Base-by-base conservation (phyloP, 2,888 invertebrate genomes). In the Rapana venosa region DNA sequence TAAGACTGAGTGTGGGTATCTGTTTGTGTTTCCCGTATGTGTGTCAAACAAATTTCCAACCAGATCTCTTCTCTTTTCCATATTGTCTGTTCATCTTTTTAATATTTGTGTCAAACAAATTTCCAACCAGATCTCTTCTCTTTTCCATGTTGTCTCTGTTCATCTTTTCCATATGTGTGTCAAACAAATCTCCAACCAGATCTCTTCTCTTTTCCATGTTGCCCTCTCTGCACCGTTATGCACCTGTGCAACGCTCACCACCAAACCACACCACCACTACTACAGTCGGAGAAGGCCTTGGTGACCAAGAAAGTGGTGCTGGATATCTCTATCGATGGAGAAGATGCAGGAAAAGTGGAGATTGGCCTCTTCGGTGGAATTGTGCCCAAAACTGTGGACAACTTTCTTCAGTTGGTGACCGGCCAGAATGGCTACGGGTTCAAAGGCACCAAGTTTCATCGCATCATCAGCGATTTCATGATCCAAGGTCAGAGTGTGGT, bases 291-390 rank as follows among this genome's bases (percentile, higher is more conserved):
- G 11, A 87, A 87, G 87, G 92, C 94, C 2, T 93, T 90, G 70
- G 97, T 98, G 32, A 98, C 98, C 0, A 97, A 98, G 93, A 97
- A 98, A 96, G 98, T 98, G 1, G 98, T 97, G 95, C 97, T 99
- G 92, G 98, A 98, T 95, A 97, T 99, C 17, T 97, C 97, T 94
- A 97, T 97, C 93, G 98, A 97, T 92, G 97, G 97, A 89, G 97
- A 97, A 95, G 96, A 97, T 22, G 96, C 97, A 26, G 99, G 98
- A 0, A 97, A 97, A 92, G 97, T 99, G 90, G 97, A 98, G 0
- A 97, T 99, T 92, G 99, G 98, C 0, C 96, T 99, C n/a, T 98
- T 98, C 96, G 98, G 98, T 0, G 97, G 98, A 92, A 96, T 97
- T 88, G 98, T 97, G 0, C 99, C 99, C 1, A 98, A 97, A 96